phyloP scores from a whole-genome alignment of 2,797 vertebrate species.

The Sebastes wilsoni region DNA sequence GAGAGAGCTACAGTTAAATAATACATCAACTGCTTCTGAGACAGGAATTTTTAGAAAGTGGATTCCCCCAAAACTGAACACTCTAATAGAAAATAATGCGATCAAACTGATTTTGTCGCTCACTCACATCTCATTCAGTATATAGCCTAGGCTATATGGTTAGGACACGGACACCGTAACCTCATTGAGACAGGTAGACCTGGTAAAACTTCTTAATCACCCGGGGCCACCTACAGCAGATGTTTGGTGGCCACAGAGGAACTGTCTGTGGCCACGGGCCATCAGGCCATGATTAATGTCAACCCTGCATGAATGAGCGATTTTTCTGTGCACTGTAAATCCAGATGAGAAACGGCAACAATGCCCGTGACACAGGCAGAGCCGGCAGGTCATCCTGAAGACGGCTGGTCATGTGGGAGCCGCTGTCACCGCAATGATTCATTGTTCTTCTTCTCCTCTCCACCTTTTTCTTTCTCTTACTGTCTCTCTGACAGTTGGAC shows the following conservation, averaged over 20 bases:
- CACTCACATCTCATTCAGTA: no score
- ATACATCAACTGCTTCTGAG: neutral
- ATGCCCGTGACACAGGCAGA: neutral
- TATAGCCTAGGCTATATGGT: no score
- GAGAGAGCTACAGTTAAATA: neutral
- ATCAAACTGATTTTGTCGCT: no score
- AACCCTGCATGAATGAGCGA: no score
- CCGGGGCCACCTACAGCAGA: no score
- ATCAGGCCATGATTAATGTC: no score
- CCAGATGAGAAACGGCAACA: neutral
- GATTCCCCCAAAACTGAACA: neutral
- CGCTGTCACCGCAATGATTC: conserved; percentile 15
- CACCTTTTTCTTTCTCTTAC: neutral
- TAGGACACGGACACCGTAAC: no score
- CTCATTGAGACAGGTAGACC: no score
- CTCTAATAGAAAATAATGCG: neutral
- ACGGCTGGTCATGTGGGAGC: neutral
- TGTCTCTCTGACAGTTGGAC: neutral
- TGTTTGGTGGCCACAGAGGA: no score
- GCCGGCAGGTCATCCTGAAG: conserved; percentile 3
- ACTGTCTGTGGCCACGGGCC: no score
- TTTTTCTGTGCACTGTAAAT: neutral
- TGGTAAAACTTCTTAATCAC: no score
- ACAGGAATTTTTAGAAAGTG: neutral
- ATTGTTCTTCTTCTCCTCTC: neutral